Conservation (phyloP, 37 sponge, comb jelly and placozoan species). For the Ephydatia muelleri region DNA sequence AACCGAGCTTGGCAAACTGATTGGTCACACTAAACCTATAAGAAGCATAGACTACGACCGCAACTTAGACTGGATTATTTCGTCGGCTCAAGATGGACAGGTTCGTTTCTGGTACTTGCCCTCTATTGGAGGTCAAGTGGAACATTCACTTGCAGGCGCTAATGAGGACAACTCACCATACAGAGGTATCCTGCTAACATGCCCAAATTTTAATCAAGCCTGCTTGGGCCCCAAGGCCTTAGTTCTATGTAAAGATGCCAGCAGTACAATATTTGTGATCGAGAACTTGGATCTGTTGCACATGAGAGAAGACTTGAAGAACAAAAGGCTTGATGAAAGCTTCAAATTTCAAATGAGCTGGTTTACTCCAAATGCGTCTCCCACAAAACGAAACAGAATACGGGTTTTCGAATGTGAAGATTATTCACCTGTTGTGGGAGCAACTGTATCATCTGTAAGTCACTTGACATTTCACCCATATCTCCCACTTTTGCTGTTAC, state of each 20-base stretch:
- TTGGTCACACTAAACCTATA: slow-evolving; percentile 3
- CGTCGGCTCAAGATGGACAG: slow-evolving; percentile 4
- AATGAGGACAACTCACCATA: slow-evolving; percentile 3
- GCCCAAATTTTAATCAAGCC: slow-evolving; percentile 17
- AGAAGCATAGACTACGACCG: slow-evolving; percentile 9
- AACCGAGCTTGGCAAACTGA: slow-evolving; percentile 2
- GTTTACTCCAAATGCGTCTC: slow-evolving; percentile 17
- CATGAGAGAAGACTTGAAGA: neutral
- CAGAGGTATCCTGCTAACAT: slow-evolving; percentile 23
- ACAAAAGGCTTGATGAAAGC: slow-evolving; percentile 11
- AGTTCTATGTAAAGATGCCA: neutral
- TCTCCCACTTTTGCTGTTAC: neutral
- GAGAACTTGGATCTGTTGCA: slow-evolving; percentile 20
- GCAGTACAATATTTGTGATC: slow-evolving; percentile 16
- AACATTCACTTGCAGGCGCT: neutral
- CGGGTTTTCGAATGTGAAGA: slow-evolving; percentile 8
- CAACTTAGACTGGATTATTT: neutral
- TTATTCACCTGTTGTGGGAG: neutral
- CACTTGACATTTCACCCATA: neutral
- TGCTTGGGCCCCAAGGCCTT: neutral
- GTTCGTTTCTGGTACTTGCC: slow-evolving; percentile 40
- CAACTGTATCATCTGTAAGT: neutral
- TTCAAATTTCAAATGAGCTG: slow-evolving; percentile 20
- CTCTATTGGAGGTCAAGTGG: neutral
- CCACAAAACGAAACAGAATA: slow-evolving; percentile 9